phyloP scores from a whole-genome alignment of 2,888 invertebrate species.

The Sminthurinus aureus region DNA sequence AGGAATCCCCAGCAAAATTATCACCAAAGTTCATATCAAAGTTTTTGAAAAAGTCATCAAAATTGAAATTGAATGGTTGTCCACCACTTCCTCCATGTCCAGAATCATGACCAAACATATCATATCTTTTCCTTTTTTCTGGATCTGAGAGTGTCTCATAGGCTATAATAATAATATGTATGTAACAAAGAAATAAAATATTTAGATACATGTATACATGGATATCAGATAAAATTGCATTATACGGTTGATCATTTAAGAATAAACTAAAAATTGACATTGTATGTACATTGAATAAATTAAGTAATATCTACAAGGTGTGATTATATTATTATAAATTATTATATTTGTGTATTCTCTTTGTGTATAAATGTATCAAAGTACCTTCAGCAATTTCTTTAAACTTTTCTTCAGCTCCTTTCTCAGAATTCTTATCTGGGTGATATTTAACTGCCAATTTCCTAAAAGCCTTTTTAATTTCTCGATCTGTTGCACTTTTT shows the following conservation, averaged over 20 bases:
- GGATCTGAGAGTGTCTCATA: constrained; percentile 65
- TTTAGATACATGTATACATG: no score
- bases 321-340: background rate
- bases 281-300: no score
- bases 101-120: constrained; percentile 64
- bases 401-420: constrained; percentile 66
- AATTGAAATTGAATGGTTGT: constrained; percentile 62
- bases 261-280: no score
- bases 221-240: no score
- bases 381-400: constrained; percentile 67
- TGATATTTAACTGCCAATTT: constrained; percentile 67
- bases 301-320: no score
- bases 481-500: constrained; percentile 63
- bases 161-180: constrained; percentile 61
- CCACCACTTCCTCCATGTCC: constrained; percentile 57
- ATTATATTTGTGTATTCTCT: background rate
- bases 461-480: constrained; percentile 67
- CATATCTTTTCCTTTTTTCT: constrained; percentile 64
- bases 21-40: constrained; percentile 60
- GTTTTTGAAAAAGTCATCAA: constrained; percentile 64
- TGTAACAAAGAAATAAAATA: no score
- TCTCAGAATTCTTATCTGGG: constrained; percentile 66
- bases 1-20: constrained; percentile 51
- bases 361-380: background rate
- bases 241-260: no score